Base-by-base conservation (phyloP, 2,797 vertebrate genomes). In the Hybognathus amarus region DNA sequence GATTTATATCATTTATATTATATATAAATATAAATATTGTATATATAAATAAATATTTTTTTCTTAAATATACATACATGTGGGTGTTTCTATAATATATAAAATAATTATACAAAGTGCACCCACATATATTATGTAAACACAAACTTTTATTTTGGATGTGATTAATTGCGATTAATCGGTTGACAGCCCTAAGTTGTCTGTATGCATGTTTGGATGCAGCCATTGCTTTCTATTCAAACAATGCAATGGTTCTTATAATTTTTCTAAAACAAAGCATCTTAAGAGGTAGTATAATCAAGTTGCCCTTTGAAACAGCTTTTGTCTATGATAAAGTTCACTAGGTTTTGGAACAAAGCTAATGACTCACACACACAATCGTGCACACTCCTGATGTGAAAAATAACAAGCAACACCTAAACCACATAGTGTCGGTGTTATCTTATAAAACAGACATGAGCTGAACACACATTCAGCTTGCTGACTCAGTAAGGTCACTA, bases 401-500 rank as follows among this genome's bases (percentile, higher is more conserved):
- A 83, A 52, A 77, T 36, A 76, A 67, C 80, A 82, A 75, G 59
- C 36, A 50, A 67, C 74, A 67, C 63, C 61, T 38, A 69, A 45
- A 70, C 24, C 80, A 80, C 59, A 52, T 20, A 24, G n/a, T 22
- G 47, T 8, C 20, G 2, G 50, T 83, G 77, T 83, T 77, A 75
- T 86, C 76, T 78, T 74, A 66, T 74, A 59, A 79, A 71, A 78
- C 75, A 83, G 74, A 78, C 66, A 27, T 47, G 56, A 77, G 66
- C 74, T 59, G 20, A 70, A 78, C 83, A 85, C 83, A 77, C 69
- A 77, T 42, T 40, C 36, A 69, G 67, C 64, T 33, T 42, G 78
- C 83, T 87, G 80, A 87, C 68, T 88, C 83, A 85, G 77, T 33
- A 40, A 75, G 61, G n/a, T 47, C 27, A n/a, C 66, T 75, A 47